Evolutionary conservation across 2,797 vertebrate species (phyloP), one percentile per base, ranked within the genome.

Genomic region (Labroides dimidiatus): DNA sequence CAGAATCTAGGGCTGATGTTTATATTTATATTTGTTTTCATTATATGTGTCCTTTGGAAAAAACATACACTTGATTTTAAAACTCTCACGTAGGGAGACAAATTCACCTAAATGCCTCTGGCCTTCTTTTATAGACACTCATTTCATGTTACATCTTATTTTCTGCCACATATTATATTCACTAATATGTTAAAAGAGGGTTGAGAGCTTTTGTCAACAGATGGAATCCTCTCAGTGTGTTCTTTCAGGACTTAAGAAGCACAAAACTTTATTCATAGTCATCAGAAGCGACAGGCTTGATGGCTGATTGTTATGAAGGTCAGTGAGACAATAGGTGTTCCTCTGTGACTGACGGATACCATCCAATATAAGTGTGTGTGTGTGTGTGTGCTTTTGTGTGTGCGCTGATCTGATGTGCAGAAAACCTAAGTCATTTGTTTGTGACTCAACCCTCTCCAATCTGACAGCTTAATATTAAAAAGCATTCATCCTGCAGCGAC

Each of bases 381-480:
- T 58, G 72, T 55, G 10, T n/a, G n/a, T 19, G 36, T 3, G 53
- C 52, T 9, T 33, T 33, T 33, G 30, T 70, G 42, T 57, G 70
- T 53, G 42, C 64, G 59, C 39, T 52, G 60, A 69, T 49, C 55
- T 64, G n/a, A 33, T 9, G 3, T 63, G 49, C 33, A 33, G 49
- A 77, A 84, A 86, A 79, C 61, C 84, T 77, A 69, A 56, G 80
- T 87, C 69, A 81, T 80, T 86, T 81, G 59, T 73, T 75, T 83
- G 73, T 82, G 87, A 78, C 78, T 80, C 81, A 79, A 62, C 60
- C 69, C 37, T 74, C 79, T 86, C 45, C 54, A 45, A 50, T 69
- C 72, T 80, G 82, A 90, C 79, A 84, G 82, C 75, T 84, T 84
- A 75, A 86, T 83, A 84, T 86, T 81, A 78, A 86, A 87, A 87